Evolutionary conservation across 1,140 invertebrate genomes (phyloP).

Genomic region (Galleria mellonella): DNA sequence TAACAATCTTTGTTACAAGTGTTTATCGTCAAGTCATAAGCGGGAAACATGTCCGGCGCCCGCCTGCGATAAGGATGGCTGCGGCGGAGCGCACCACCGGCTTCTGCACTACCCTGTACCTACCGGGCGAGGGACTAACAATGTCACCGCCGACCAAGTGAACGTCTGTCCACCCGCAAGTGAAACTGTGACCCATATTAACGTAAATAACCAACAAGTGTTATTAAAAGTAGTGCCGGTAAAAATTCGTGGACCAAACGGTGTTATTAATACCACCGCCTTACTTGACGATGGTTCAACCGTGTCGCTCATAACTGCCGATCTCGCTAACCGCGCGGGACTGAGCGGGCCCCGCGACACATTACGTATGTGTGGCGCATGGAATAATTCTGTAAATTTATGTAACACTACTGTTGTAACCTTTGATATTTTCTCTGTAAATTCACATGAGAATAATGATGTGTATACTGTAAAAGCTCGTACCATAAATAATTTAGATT

Average conservation of each 20-base stretch:
- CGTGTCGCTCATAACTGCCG: not conserved
- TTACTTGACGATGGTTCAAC: slow-evolving; percentile 5
- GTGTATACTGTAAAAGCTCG: not conserved
- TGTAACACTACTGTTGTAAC: not conserved
- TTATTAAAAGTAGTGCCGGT: slow-evolving; percentile 3
- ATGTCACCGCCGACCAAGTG: not conserved
- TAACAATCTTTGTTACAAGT: slow-evolving; percentile 12
- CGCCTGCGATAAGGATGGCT: slow-evolving; percentile 13
- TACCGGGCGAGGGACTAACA: no score
- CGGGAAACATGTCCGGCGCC: slow-evolving; percentile 12
- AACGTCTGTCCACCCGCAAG: no score
- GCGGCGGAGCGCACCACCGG: slow-evolving; percentile 11
- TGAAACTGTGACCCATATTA: not conserved
- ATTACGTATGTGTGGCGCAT: slow-evolving; percentile 1
- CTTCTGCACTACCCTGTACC: slow-evolving; percentile 7
- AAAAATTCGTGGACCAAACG: not conserved
- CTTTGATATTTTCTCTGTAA: no score
- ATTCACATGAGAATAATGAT: slow-evolving; percentile 1
- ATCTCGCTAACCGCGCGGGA: slow-evolving; percentile 2
- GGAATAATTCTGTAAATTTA: not conserved
- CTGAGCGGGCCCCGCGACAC: not conserved
- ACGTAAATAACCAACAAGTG: not conserved
- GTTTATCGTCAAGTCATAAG: slow-evolving; percentile 9
- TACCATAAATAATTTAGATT: slow-evolving; percentile 2
- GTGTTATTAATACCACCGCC: not conserved